Evolutionary conservation across 2,113 vertebrate genomes (phyloP), one percentile per base, ranked within the genome.

Genomic region (Lanius collurio): DNA sequence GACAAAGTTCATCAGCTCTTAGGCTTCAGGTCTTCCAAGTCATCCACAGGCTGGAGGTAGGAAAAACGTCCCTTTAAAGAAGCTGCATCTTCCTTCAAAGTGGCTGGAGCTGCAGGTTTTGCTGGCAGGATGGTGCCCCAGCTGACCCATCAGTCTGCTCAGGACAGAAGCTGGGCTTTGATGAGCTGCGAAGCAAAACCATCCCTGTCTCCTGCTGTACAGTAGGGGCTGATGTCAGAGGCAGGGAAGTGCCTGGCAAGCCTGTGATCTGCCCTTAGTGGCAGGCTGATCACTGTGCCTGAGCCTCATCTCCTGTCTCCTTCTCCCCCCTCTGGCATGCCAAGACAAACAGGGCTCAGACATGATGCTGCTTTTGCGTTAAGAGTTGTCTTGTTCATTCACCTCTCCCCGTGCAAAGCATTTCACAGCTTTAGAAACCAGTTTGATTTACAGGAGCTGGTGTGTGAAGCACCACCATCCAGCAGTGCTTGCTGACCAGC

Each of bases 321-420:
- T 30, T 68, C 71, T 46, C 12, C 3, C 3, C 2, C 1, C 39
- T 56, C 41, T 20, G 35, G 33, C 46, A 50, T 1, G 0, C 39
- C 60, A 84, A 44, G 18, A 64, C 46, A 68, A 69, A 52, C 30
- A 60, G 63, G 24, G 17, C 59, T 71, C 24, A n/a, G 68, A 35
- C 8, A 3, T 16, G 39, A 42, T 9, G 2, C 56, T 52, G 56
- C 26, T 69, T 59, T 53, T 18, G 42, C 37, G 7, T 52, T 39
- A 73, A 35, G 63, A 46, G 31, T 16, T 67, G 23, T 42, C n/a
- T 26, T 73, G 30, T 37, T 76, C 3, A 1, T n/a, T 82, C 60
- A 44, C 26, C 10, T 33, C 33, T 59, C 55, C 64, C 82, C 8
- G 19, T 62, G 42, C 37, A 52, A 90, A 92, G 15, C 24, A 64